Percentiles rank a stretch among this genome's conserved stretches.
Evolutionary conservation across 2,888 invertebrate species (phyloP).

Genomic region (Dynastes grantii): DNA sequence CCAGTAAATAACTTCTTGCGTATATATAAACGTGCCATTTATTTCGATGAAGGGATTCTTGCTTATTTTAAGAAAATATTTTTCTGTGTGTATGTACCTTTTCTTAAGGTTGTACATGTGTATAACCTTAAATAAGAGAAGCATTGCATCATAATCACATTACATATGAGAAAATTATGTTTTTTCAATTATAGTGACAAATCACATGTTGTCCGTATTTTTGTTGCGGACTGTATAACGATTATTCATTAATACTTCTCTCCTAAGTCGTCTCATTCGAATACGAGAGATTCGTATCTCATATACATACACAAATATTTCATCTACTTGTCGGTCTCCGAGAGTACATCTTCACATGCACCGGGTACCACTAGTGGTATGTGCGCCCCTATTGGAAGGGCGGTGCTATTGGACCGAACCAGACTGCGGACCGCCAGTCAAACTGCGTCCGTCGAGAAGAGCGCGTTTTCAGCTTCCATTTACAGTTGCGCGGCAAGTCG

Average conservation of each 20-base stretch:
- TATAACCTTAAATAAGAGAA: too few relatives aligned
- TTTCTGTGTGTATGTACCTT: too few relatives aligned
- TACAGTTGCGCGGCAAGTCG: constrained; percentile 55
- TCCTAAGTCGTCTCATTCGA: neutral
- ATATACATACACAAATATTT: neutral
- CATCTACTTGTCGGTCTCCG: neutral
- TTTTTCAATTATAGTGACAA: too few relatives aligned
- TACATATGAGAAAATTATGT: too few relatives aligned
- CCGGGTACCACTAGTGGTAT: constrained; percentile 36
- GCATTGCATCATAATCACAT: too few relatives aligned
- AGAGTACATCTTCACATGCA: constrained; percentile 15
- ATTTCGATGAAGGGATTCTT: too few relatives aligned
- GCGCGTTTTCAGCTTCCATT: constrained; percentile 60
- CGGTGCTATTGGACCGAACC: constrained; percentile 62
- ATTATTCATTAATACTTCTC: neutral
- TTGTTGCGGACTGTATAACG: neutral
- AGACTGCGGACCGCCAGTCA: constrained; percentile 70
- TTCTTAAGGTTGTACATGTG: too few relatives aligned
- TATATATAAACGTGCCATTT: too few relatives aligned
- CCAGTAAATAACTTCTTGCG: too few relatives aligned
- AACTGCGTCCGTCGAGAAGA: constrained; percentile 64
- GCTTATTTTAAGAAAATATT: too few relatives aligned
- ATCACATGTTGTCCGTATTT: neutral
- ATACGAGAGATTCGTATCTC: constrained; percentile 8
- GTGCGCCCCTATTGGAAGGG: constrained; percentile 67